A percentile compares a stretch with the other conserved stretches of the same genome.
Evolutionary conservation across 2,888 invertebrate genomes (phyloP).

Genomic region (Monochamus alternatus): DNA sequence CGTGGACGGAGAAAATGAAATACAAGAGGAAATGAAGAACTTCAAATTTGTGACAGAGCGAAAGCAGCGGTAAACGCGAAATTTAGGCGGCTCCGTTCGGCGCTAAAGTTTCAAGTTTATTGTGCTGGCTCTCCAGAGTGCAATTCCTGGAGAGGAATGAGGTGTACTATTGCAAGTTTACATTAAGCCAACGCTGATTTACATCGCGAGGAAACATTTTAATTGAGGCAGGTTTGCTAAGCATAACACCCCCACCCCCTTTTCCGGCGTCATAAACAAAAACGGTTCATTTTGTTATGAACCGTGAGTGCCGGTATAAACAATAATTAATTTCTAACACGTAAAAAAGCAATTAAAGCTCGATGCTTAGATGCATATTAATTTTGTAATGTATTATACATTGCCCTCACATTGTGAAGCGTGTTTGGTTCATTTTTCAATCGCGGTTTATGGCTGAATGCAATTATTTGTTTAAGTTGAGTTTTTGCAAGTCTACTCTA

Average conservation of each 20-base stretch:
- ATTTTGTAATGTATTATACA: slow-evolving; percentile 37
- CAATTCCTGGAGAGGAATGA: slow-evolving; percentile 45
- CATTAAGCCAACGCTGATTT: slow-evolving; percentile 47
- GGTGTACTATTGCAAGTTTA: slow-evolving; percentile 41
- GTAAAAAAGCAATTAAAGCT: slow-evolving; percentile 44
- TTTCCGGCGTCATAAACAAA: background rate
- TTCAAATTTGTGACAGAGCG: background rate
- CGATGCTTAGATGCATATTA: slow-evolving; percentile 39
- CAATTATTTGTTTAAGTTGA: background rate
- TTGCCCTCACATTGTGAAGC: slow-evolving; percentile 34
- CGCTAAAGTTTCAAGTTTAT: slow-evolving; percentile 48
- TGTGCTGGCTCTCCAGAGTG: slow-evolving; percentile 43
- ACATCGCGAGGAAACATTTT: slow-evolving; percentile 44
- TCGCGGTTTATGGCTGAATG: background rate
- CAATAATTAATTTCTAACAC: slow-evolving; percentile 40
- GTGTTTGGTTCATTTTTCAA: slow-evolving; percentile 7
- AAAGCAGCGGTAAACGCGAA: background rate
- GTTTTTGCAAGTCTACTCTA: no score
- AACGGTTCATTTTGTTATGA: background rate
- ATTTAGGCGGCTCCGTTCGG: slow-evolving; percentile 43
- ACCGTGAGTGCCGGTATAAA: slow-evolving; percentile 23
- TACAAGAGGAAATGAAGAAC: no score
- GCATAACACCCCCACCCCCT: slow-evolving; percentile 14
- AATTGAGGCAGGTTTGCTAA: slow-evolving; percentile 41
- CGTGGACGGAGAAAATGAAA: no score